phyloP scores from a whole-genome alignment of 2,797 vertebrate genomes.

The Catharus ustulatus region DNA sequence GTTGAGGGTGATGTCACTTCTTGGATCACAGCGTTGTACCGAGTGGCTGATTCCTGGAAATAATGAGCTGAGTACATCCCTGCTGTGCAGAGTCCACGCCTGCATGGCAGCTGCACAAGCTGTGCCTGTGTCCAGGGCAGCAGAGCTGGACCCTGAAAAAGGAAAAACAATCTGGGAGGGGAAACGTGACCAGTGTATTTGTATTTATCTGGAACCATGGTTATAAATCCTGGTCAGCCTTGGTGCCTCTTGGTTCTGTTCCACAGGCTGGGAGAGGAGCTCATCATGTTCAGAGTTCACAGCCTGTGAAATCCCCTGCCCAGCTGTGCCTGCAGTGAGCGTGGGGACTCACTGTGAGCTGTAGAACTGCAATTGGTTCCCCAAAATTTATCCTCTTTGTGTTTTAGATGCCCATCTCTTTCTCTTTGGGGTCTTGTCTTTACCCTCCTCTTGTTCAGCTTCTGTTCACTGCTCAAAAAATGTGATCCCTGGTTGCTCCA shows the following conservation, averaged over 20 bases:
- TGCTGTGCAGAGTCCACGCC: not conserved
- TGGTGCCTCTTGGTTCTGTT: accelerated
- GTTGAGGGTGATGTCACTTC: not conserved
- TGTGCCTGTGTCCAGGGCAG: not conserved
- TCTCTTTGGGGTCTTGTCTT: not conserved
- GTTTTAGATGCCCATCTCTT: not conserved
- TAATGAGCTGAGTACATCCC: not conserved
- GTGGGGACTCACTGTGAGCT: not conserved
- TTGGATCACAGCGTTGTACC: accelerated
- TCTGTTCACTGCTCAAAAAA: not conserved
- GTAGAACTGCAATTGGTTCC: not conserved
- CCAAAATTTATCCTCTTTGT: not conserved
- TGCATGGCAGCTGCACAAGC: not conserved
- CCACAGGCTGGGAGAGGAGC: not conserved
- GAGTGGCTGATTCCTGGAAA: not conserved
- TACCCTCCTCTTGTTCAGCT: not conserved
- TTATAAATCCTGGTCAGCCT: not conserved
- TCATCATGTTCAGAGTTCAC: not conserved
- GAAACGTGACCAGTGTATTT: not conserved
- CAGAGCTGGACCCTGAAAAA: not conserved
- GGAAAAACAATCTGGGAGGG: not conserved
- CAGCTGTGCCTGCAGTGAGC: not conserved
- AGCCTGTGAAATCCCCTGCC: not conserved
- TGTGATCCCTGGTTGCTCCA: not conserved
- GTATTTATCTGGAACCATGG: not conserved